A percentile compares a stretch with the other conserved stretches of the same genome.
Conservation (phyloP, 2,888 invertebrate species). For the Priocnemis perturbator region DNA sequence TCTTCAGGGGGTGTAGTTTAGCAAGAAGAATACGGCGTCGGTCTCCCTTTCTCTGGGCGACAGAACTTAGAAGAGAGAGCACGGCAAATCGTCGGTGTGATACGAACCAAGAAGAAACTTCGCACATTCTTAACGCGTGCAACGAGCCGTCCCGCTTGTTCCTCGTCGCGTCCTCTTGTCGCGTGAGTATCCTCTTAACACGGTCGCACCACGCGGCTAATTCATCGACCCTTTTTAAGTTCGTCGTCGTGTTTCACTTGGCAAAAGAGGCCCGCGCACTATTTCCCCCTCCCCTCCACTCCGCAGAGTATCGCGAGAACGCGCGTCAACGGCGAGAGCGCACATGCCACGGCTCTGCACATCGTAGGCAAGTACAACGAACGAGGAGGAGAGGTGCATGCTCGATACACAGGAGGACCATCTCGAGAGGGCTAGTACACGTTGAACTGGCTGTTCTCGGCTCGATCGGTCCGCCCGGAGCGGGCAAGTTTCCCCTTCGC, state of each 20-base stretch:
- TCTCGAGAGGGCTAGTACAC: conserved; percentile 66
- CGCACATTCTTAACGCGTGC: conserved; percentile 32
- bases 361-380: conserved; percentile 3
- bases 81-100: conserved; percentile 24
- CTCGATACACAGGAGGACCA: conserved; percentile 34
- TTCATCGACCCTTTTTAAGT: no score
- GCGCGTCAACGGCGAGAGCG: conserved; percentile 3
- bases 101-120: conserved; percentile 49
- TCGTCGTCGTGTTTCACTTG: no score
- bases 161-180: conserved; percentile 22
- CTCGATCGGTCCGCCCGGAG: conserved; percentile 60
- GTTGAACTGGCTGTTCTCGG: conserved; percentile 67
- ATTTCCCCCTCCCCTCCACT: not conserved
- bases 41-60: no score
- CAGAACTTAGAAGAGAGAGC: conserved; percentile 18
- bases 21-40: no score
- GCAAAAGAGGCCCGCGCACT: conserved; percentile 22
- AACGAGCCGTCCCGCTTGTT: conserved; percentile 30
- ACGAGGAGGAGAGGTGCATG: conserved; percentile 15
- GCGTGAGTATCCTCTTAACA: no score
- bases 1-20: no score
- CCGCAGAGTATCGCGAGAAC: conserved; percentile 4
- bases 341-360: not conserved
- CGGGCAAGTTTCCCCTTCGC: conserved; percentile 64
- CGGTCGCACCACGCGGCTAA: no score